Conservation (phyloP, 2,113 vertebrate genomes). For the Gavia stellata region DNA sequence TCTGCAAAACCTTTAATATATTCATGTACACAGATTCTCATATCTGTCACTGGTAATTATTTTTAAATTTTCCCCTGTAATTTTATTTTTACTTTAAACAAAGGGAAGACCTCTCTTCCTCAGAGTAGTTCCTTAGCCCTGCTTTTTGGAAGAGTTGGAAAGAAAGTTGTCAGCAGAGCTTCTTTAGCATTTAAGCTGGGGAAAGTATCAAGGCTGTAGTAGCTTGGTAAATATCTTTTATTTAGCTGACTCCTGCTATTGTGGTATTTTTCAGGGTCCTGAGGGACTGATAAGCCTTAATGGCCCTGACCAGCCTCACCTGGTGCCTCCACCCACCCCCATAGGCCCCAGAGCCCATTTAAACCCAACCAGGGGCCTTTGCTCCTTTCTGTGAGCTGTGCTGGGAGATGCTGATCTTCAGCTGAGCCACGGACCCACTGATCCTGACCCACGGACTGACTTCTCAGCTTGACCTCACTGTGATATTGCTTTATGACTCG, state of each 20-base stretch:
- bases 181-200: neutral
- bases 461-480: neutral
- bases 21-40: neutral
- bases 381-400: accelerated
- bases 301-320: neutral
- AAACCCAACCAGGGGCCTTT: accelerated
- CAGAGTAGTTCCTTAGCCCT: neutral
- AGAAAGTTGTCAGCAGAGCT: neutral
- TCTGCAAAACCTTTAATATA: neutral
- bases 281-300: neutral
- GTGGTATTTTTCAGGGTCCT: neutral
- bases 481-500: accelerated
- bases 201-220: neutral
- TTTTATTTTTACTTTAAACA: neutral
- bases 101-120: neutral
- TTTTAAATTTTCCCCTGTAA: neutral
- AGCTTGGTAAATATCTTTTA: neutral
- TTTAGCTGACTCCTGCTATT: neutral
- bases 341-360: neutral
- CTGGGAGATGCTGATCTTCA: neutral
- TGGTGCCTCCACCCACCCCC: neutral
- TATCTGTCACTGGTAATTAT: neutral
- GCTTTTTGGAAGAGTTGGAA: neutral
- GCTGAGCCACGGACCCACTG: accelerated
- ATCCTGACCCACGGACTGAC: neutral